Percentiles rank a stretch among this genome's conserved stretches.
Conservation (phyloP, 2,113 vertebrate genomes). For the Stictonetta naevosa region DNA sequence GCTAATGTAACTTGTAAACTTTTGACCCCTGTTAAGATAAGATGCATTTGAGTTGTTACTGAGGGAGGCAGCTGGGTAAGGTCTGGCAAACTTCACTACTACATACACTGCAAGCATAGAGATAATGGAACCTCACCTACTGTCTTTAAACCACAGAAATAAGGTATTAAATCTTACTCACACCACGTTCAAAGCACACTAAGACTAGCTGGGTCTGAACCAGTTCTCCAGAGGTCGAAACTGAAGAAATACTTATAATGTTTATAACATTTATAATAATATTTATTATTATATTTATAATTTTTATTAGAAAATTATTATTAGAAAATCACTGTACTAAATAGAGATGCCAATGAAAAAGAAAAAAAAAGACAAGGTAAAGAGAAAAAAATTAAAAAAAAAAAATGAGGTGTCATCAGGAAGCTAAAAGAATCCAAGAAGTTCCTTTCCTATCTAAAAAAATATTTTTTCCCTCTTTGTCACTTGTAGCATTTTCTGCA, state of each 20-base stretch:
- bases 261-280: no score
- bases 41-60: conserved; percentile 50
- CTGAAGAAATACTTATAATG: background rate
- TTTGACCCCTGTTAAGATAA: conserved; percentile 58
- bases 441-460: background rate
- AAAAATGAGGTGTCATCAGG: background rate
- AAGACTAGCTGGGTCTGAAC: background rate
- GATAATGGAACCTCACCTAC: background rate
- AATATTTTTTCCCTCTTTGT: background rate
- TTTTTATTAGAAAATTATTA: background rate
- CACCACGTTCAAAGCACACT: background rate
- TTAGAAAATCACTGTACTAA: background rate
- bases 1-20: conserved; percentile 57
- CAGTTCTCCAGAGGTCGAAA: background rate
- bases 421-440: background rate
- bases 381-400: background rate
- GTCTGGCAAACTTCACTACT: conserved; percentile 61
- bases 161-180: background rate
- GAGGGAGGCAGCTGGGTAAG: conserved; percentile 41
- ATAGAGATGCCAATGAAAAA: background rate
- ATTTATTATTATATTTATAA: no score
- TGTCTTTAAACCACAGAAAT: background rate
- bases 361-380: background rate
- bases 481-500: background rate
- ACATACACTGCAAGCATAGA: background rate